These are phyloP conservation scores for Orthosia gothica DNA, from an alignment of 2,888 invertebrate species.

Conservation along the genomic window DNA sequence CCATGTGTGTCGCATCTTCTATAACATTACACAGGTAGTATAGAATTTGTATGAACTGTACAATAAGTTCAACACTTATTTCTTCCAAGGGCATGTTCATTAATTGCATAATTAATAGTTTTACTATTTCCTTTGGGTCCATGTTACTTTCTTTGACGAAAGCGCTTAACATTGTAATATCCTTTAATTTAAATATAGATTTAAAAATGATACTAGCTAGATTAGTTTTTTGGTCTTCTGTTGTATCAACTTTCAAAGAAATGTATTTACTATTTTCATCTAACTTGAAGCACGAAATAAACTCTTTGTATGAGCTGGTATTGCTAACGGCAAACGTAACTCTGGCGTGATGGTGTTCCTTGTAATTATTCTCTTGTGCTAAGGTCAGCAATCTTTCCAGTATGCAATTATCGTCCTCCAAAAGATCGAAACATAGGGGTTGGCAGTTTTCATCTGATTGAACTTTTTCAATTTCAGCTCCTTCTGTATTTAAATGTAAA, in stretches of 20 bases:
- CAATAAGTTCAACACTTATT: slow-evolving; percentile 92
- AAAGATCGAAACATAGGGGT: slow-evolving; percentile 79
- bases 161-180: slow-evolving; percentile 74
- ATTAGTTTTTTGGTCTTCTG: slow-evolving; percentile 78
- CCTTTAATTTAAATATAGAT: slow-evolving; percentile 87
- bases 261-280: slow-evolving; percentile 77
- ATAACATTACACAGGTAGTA: slow-evolving; percentile 93
- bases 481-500: slow-evolving; percentile 67
- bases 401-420: slow-evolving; percentile 92
- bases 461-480: slow-evolving; percentile 47
- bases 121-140: slow-evolving; percentile 93
- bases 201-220: slow-evolving; percentile 82
- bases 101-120: slow-evolving; percentile 94
- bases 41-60: slow-evolving; percentile 93
- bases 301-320: slow-evolving; percentile 89
- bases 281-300: slow-evolving; percentile 90
- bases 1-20: slow-evolving; percentile 92
- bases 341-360: slow-evolving; percentile 84
- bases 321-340: slow-evolving; percentile 92
- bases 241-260: slow-evolving; percentile 78
- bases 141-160: slow-evolving; percentile 80
- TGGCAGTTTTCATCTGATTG: slow-evolving; percentile 53
- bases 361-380: slow-evolving; percentile 87
- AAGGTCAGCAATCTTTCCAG: slow-evolving; percentile 93
- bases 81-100: slow-evolving; percentile 92